Conservation (phyloP, 1,140 invertebrate genomes). For the Halictus rubicundus region DNA sequence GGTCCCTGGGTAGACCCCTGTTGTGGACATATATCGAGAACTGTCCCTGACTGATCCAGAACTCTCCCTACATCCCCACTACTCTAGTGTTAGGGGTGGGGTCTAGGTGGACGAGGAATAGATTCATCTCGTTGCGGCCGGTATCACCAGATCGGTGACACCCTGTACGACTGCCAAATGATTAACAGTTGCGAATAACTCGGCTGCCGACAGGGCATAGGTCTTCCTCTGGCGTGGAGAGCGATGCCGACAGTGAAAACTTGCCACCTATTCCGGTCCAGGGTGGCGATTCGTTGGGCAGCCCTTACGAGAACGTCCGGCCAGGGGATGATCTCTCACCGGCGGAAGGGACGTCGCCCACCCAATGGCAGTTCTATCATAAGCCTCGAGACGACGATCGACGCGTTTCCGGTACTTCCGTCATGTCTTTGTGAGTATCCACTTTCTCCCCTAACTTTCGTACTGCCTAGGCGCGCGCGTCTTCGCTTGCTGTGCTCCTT, state of each 20-base stretch:
- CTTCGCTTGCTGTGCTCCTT: conserved; percentile 28
- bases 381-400: conserved; percentile 82
- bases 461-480: not conserved
- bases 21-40: too few species aligned
- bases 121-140: too few species aligned
- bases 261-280: conserved; percentile 83
- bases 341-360: conserved; percentile 81
- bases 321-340: conserved; percentile 80
- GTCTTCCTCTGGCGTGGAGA: conserved; percentile 79
- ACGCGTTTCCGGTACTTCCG: conserved; percentile 82
- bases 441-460: not conserved
- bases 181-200: not conserved
- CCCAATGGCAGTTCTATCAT: conserved; percentile 83
- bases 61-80: too few species aligned
- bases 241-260: conserved; percentile 81
- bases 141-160: too few species aligned
- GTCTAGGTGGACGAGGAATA: too few species aligned
- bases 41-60: too few species aligned
- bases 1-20: too few species aligned
- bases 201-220: conserved; percentile 69
- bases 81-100: too few species aligned
- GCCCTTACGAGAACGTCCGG: conserved; percentile 85
- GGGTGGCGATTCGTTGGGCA: conserved; percentile 82
- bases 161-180: not conserved
- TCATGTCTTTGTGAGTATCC: conserved; percentile 82